Evolutionary conservation across 2,888 invertebrate species (phyloP).

Genomic region (Apamea anceps): DNA sequence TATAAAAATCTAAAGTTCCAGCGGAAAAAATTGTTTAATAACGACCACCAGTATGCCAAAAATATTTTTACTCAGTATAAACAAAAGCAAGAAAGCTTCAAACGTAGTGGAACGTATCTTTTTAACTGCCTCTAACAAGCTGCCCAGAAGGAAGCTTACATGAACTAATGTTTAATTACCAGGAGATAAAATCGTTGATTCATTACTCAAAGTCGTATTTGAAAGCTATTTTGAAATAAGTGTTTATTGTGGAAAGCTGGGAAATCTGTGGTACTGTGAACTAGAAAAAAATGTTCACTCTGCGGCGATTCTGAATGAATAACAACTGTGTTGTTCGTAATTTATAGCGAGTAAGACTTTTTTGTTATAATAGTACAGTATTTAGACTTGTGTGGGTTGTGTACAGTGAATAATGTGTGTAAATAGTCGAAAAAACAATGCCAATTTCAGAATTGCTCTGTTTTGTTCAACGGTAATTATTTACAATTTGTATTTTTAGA

Average conservation of each 20-base stretch:
- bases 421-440: conserved; percentile 6
- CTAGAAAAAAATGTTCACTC: conserved; percentile 22
- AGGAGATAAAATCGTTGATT: conserved; percentile 61
- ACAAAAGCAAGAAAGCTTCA: conserved; percentile 74
- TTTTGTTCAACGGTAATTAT: not conserved
- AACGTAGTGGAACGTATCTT: conserved; percentile 61
- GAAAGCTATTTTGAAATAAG: conserved; percentile 55
- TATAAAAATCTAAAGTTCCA: conserved; percentile 86
- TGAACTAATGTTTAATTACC: conserved; percentile 54
- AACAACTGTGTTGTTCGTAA: conserved; percentile 44
- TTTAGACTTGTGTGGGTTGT: conserved; percentile 17
- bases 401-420: conserved; percentile 8
- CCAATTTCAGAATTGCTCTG: not conserved
- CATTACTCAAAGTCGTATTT: conserved; percentile 52
- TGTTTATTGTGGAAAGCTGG: conserved; percentile 51
- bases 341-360: conserved; percentile 45
- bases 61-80: conserved; percentile 80
- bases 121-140: conserved; percentile 60
- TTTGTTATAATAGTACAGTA: conserved; percentile 25
- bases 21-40: conserved; percentile 79
- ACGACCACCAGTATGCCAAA: conserved; percentile 78
- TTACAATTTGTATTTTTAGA: conserved; percentile 6
- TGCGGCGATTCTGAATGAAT: conserved; percentile 50
- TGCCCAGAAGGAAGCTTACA: conserved; percentile 48
- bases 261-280: conserved; percentile 43